These are phyloP conservation scores for Characodon lateralis DNA, from an alignment of 2,797 vertebrate species.

Conservation along the genomic window DNA sequence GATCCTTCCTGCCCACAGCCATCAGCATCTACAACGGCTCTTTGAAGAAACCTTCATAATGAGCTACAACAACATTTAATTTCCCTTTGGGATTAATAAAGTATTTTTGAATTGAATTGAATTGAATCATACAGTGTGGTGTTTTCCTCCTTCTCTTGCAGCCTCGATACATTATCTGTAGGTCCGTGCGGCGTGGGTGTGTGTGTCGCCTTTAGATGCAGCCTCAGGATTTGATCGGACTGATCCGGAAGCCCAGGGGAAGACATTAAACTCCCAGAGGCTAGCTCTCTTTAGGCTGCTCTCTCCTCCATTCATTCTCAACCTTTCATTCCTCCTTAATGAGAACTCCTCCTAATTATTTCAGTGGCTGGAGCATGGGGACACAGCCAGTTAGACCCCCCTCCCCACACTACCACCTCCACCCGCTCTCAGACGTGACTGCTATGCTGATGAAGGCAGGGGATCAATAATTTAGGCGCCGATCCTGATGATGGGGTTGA, in stretches of 20 bases:
- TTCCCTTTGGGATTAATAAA: too few relatives aligned
- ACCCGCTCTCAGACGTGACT: slow-evolving; percentile 90
- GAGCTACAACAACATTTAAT: too few relatives aligned
- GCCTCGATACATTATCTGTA: slow-evolving; percentile 66
- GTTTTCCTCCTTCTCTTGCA: slow-evolving; percentile 55
- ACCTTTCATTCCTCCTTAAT: slow-evolving; percentile 95
- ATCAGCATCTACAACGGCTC: too few relatives aligned
- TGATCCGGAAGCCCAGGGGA: slow-evolving; percentile 79
- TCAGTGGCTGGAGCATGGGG: slow-evolving; percentile 91
- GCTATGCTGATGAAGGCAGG: slow-evolving; percentile 92
- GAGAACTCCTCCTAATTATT: slow-evolving; percentile 99
- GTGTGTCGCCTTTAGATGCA: slow-evolving; percentile 77
- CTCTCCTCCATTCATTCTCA: slow-evolving; percentile 76
- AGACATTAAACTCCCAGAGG: slow-evolving; percentile 87
- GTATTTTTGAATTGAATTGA: too few relatives aligned
- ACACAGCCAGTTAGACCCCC: slow-evolving; percentile 87
- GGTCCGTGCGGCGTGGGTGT: slow-evolving; percentile 38
- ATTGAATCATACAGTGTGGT: slow-evolving; percentile 18
- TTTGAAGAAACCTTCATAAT: too few relatives aligned
- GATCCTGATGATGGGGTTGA: slow-evolving; percentile 88
- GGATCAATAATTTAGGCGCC: slow-evolving; percentile 99
- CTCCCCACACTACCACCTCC: slow-evolving; percentile 64
- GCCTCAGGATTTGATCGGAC: slow-evolving; percentile 82
- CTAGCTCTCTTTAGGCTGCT: slow-evolving; percentile 54
- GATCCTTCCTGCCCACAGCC: too few relatives aligned